Conservation (phyloP, 2,113 vertebrate genomes). For the Alouatta palliata region DNA sequence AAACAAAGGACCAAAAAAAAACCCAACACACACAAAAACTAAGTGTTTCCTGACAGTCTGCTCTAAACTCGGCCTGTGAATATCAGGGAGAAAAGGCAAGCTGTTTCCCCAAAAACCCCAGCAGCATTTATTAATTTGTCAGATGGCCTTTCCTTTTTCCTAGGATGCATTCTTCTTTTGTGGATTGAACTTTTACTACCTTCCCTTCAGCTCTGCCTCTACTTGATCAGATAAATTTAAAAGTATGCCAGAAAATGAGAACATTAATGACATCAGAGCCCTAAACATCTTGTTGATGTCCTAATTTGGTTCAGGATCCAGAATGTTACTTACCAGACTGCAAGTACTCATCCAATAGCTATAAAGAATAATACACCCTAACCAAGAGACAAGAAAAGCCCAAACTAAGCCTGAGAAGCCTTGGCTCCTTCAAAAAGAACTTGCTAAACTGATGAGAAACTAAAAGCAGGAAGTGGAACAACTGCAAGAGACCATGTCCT, state of each 20-base stretch:
- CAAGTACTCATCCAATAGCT: neutral
- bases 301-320: conserved; percentile 52
- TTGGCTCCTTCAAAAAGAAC: conserved; percentile 29
- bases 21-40: neutral
- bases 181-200: conserved; percentile 26
- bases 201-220: neutral
- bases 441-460: neutral
- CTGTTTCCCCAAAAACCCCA: neutral
- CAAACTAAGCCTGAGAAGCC: conserved; percentile 23
- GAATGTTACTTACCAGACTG: neutral
- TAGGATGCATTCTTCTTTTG: neutral
- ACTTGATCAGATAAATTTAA: conserved; percentile 52
- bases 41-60: neutral
- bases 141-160: neutral
- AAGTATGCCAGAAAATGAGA: conserved; percentile 25
- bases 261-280: conserved; percentile 32
- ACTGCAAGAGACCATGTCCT: neutral
- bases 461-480: neutral
- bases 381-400: conserved; percentile 36
- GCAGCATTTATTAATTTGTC: neutral
- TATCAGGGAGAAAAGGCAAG: neutral
- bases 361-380: neutral
- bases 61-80: neutral
- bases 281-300: conserved; percentile 40
- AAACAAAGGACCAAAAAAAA: conserved; percentile 27